These are phyloP conservation scores for Istiophorus platypterus DNA, from an alignment of 2,113 vertebrate species.

Conservation along the genomic window DNA sequence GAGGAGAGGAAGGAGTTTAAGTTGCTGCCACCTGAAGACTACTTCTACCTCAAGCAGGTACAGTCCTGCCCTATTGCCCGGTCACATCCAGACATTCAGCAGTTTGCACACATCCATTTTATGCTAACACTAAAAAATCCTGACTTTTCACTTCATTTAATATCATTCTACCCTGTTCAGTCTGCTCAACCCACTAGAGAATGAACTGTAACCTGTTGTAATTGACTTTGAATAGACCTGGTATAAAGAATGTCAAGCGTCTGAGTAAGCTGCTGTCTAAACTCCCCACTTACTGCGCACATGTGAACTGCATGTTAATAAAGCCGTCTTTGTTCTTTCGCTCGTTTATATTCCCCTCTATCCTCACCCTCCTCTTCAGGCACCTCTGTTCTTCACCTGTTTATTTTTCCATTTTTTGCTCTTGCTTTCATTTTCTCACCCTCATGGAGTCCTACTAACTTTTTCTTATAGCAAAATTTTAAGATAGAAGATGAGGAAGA, in stretches of 20 bases:
- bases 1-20: constrained; percentile 94
- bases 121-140: neutral
- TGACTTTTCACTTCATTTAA: neutral
- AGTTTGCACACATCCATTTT: neutral
- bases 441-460: neutral
- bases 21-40: constrained; percentile 95
- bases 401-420: constrained; percentile 5
- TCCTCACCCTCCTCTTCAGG: constrained; percentile 9
- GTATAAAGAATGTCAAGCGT: constrained; percentile 21
- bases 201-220: constrained; percentile 8
- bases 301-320: constrained; percentile 73
- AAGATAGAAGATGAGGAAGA: constrained; percentile 98
- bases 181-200: neutral
- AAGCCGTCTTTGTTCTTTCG: constrained; percentile 54
- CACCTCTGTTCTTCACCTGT: constrained; percentile 1
- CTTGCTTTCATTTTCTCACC: neutral
- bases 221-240: constrained; percentile 15
- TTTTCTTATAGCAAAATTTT: constrained; percentile 91
- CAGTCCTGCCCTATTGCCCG: neutral
- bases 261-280: constrained; percentile 53
- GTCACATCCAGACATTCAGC: neutral
- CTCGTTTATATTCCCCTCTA: constrained; percentile 22
- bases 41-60: constrained; percentile 99
- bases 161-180: neutral
- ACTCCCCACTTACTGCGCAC: constrained; percentile 27